These are phyloP conservation scores for Pterocles burchelli DNA, from an alignment of 2,113 vertebrate species.

Conservation along the genomic window DNA sequence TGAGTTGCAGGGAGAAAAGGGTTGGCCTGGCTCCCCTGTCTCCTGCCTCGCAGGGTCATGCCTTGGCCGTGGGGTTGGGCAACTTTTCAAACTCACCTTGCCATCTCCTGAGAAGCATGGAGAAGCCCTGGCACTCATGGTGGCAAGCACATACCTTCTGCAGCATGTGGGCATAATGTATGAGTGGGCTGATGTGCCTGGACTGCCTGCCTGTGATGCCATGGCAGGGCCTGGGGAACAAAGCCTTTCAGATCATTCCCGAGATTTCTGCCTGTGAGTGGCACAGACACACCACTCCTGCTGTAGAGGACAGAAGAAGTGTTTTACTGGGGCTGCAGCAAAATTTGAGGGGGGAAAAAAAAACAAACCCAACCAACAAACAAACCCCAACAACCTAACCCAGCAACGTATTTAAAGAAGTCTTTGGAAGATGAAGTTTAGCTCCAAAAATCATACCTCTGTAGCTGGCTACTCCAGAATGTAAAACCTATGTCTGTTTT, in stretches of 20 bases:
- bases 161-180: rapidly evolving
- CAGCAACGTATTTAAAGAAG: not conserved
- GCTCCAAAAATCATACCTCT: not conserved
- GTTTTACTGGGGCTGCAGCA: not conserved
- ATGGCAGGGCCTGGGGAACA: not conserved
- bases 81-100: not conserved
- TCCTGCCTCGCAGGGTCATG: not conserved
- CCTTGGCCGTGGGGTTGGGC: rapidly evolving
- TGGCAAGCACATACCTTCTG: not conserved
- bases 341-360: not conserved
- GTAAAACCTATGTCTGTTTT: slow-evolving; percentile 12
- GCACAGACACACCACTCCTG: not conserved
- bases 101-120: not conserved
- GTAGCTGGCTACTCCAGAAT: not conserved
- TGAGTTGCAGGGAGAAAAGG: not conserved
- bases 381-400: not conserved
- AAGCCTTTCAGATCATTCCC: not conserved
- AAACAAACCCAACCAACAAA: not conserved
- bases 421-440: not conserved
- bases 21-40: not conserved
- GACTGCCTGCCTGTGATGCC: not conserved
- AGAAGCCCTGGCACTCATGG: rapidly evolving
- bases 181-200: not conserved
- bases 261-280: not conserved
- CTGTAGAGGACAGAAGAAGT: not conserved